phyloP scores from a whole-genome alignment of 2,797 vertebrate genomes.

The Myotis vivesi region DNA sequence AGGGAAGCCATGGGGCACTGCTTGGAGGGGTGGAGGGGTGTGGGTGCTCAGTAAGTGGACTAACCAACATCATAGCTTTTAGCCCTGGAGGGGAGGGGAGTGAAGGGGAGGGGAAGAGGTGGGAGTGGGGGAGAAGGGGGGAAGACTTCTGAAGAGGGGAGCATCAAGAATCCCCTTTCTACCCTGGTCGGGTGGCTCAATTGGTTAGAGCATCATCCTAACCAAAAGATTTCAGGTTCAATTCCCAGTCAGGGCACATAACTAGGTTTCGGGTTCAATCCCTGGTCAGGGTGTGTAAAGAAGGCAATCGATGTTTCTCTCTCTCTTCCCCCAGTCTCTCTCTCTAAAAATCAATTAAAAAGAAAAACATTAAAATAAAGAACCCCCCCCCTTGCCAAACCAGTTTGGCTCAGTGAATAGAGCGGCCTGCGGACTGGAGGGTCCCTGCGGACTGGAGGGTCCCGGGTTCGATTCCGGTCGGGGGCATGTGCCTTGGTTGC shows the following conservation, averaged over 20 bases:
- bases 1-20: conserved; percentile 71
- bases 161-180: not conserved
- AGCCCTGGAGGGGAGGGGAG: not conserved
- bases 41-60: not conserved
- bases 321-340: not conserved
- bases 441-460: no score
- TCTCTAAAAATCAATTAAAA: not conserved
- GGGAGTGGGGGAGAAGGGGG: not conserved
- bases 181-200: not conserved
- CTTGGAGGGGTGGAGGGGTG: not conserved
- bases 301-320: not conserved
- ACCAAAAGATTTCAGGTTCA: not conserved
- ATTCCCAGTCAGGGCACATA: not conserved
- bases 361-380: not conserved
- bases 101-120: not conserved
- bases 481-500: no score
- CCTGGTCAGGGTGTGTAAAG: not conserved
- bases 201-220: not conserved
- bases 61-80: conserved; percentile 54
- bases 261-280: not conserved
- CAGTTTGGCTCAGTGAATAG: no score
- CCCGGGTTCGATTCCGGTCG: no score
- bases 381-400: no score
- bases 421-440: no score
- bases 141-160: not conserved